Base-by-base conservation (phyloP, 1,140 invertebrate genomes). In the Anoplophora glabripennis region DNA sequence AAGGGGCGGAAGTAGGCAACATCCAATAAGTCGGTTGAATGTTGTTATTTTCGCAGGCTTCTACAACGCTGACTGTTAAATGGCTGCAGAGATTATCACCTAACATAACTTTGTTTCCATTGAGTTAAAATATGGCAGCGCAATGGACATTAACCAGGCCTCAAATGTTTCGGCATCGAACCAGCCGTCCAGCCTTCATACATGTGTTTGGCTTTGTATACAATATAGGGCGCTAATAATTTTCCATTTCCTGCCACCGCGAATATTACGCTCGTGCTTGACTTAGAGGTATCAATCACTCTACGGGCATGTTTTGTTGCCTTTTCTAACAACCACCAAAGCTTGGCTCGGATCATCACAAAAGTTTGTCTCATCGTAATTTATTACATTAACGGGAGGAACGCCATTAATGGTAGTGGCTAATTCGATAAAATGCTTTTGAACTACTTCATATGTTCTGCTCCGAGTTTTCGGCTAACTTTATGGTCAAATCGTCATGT, bases 311-410 rank as follows among this genome's bases (percentile, higher is more conserved):
- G 70, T 59, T 75, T 75, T 11, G 46, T 47, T 11, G 21, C 72
- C 73, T 52, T 67, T 65, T 46, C 68, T 70, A 44, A 60, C 57
- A 33, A 73, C 57, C 34, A 51, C 21, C 41, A 63, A 67, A 63
- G 72, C 59, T 9, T 61, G 60, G 18, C 74, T 72, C 7, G 71
- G 69, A 63, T 78, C 71, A 61, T 78, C 74, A 0, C 41, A 59
- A 11, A 76, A 48, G 53, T 77, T 76, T 1, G 75, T 78, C 61
- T 77, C 72, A 63, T 79, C 76, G 61, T 67, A 78, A 61, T 78
- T 79, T 7, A 72, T 56, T n/a, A 77, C 72, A 53, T 74, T 70
- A 9, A 52, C 11, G 15, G 67, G 58, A 15, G 75, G 72, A 15
- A 76, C 48, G n/a, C 15, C 14, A 12, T 37, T 15, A 2, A 51